phyloP scores from a whole-genome alignment of 2,113 vertebrate genomes.

The Trogon melanurus region DNA sequence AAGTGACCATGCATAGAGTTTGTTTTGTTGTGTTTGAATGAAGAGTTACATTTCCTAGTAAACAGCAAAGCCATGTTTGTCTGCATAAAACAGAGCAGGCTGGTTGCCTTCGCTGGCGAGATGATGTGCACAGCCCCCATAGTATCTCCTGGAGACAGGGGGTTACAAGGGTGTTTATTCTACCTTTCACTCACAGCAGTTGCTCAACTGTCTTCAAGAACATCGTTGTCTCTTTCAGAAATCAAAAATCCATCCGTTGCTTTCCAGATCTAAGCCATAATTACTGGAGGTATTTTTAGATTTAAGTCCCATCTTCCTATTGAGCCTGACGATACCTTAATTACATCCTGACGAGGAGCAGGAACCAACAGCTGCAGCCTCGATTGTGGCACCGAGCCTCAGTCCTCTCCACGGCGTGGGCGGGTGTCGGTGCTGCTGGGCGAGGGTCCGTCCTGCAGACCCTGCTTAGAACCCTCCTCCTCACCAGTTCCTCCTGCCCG shows the following conservation, averaged over 20 bases:
- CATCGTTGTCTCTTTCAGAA: slow-evolving; percentile 36
- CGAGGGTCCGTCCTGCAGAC: no score
- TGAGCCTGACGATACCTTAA: slow-evolving; percentile 61
- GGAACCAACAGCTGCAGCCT: slow-evolving; percentile 21
- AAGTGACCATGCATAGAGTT: not conserved
- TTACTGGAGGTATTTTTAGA: slow-evolving; percentile 77
- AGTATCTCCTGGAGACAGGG: not conserved
- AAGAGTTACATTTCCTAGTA: not conserved
- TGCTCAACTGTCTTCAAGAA: slow-evolving; percentile 31
- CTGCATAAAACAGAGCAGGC: not conserved
- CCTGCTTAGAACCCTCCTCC: not conserved
- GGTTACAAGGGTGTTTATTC: slow-evolving; percentile 23
- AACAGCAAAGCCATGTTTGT: not conserved
- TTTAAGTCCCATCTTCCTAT: slow-evolving; percentile 60
- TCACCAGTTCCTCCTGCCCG: not conserved
- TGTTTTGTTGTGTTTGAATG: not conserved
- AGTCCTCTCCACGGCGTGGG: not conserved
- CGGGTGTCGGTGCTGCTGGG: not conserved
- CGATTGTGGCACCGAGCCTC: not conserved
- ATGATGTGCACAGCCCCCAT: not conserved
- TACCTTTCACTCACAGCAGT: slow-evolving; percentile 10
- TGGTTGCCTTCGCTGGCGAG: not conserved
- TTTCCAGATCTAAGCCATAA: slow-evolving; percentile 59
- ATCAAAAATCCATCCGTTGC: not conserved
- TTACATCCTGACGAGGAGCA: slow-evolving; percentile 61